A percentile compares a stretch with the other conserved stretches of the same genome.
These are phyloP conservation scores for Periophthalmus magnuspinnatus DNA, from an alignment of 2,797 vertebrate species.

Conservation along the genomic window DNA sequence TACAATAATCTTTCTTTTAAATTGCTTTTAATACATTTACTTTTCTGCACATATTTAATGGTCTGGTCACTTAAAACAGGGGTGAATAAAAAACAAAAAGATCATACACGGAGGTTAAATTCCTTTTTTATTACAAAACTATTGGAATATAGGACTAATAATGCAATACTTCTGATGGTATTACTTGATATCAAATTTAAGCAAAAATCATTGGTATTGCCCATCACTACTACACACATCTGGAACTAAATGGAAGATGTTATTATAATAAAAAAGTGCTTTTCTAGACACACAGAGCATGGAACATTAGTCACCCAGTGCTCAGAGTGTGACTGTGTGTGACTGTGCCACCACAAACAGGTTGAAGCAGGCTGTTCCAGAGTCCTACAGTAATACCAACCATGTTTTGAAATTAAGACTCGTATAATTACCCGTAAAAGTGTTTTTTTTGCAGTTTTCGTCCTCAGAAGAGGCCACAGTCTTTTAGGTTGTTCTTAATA, in stretches of 20 bases:
- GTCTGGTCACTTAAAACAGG: too few species aligned
- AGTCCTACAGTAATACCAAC: background rate
- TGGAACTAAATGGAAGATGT: too few species aligned
- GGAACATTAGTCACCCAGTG: too few species aligned
- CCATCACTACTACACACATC: background rate
- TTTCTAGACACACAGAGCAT: too few species aligned
- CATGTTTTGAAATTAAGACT: too few species aligned
- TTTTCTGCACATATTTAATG: too few species aligned
- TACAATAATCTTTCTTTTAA: background rate
- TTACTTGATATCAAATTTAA: background rate
- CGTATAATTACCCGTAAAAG: slow-evolving; percentile 45
- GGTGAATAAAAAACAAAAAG: too few species aligned
- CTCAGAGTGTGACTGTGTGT: too few species aligned
- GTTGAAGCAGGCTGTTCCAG: background rate
- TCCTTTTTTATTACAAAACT: background rate
- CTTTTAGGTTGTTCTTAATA: slow-evolving; percentile 99
- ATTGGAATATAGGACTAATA: background rate
- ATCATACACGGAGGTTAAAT: background rate
- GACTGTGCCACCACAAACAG: background rate
- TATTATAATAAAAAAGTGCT: too few species aligned
- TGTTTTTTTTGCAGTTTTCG: background rate
- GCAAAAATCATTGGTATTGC: background rate
- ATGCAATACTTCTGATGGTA: background rate
- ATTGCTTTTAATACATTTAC: background rate
- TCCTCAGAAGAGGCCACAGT: slow-evolving; percentile 96